Evolutionary conservation across 1,140 invertebrate species (phyloP).

Genomic region (Glossosoma conforme): DNA sequence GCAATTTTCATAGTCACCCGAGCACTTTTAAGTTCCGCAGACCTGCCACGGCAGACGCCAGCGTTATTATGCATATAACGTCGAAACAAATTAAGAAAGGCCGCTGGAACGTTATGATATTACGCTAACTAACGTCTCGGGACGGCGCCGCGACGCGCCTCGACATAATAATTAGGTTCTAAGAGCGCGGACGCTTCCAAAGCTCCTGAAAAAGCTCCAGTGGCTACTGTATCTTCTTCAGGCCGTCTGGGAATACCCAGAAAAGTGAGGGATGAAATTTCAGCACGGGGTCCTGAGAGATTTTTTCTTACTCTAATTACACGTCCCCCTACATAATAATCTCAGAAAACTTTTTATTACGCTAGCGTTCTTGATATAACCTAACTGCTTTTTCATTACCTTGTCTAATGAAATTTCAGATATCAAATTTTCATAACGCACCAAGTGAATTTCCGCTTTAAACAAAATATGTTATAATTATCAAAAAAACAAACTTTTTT

Average conservation of each 20-base stretch:
- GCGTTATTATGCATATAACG: slow-evolving; percentile 25
- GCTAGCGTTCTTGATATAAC: no score
- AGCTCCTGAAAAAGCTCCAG: neutral
- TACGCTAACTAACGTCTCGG: slow-evolving; percentile 19
- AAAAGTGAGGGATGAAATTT: slow-evolving; percentile 1
- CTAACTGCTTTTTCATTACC: no score
- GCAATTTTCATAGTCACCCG: no score
- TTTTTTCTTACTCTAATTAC: neutral
- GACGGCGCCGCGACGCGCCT: slow-evolving; percentile 8
- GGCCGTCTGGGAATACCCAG: neutral
- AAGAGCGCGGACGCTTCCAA: slow-evolving; percentile 6
- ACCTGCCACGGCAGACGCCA: neutral
- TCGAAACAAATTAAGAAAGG: slow-evolving; percentile 23
- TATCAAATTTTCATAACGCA: no score
- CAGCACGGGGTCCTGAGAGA: neutral
- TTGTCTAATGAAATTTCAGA: no score
- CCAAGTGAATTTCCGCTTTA: no score
- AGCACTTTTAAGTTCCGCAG: neutral
- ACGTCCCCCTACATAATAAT: neutral
- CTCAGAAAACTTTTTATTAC: neutral
- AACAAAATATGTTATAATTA: no score
- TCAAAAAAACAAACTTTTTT: no score
- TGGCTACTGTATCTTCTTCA: neutral
- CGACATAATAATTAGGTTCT: slow-evolving; percentile 22
- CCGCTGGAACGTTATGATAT: slow-evolving; percentile 9